phyloP scores from a whole-genome alignment of 2,113 vertebrate genomes.

The Ranitomeya variabilis region DNA sequence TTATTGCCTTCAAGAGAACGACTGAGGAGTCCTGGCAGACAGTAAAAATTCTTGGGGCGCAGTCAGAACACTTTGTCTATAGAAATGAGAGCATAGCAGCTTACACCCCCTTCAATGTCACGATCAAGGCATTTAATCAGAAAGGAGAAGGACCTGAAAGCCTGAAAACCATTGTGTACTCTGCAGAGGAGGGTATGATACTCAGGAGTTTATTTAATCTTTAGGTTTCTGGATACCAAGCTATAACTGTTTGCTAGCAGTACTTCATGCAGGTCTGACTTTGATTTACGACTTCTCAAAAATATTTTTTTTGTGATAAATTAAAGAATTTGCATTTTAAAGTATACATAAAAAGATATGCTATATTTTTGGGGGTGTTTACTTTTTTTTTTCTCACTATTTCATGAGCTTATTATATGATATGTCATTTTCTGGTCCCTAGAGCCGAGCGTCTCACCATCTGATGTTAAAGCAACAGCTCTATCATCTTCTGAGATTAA shows the following conservation, averaged over 20 bases:
- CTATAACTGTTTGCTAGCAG: neutral
- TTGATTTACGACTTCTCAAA: too few species aligned
- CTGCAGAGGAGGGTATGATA: conserved; percentile 90
- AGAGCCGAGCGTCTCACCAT: conserved; percentile 88
- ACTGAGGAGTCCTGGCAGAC: conserved; percentile 75
- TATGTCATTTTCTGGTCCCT: conserved; percentile 54
- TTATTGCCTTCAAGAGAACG: conserved; percentile 84
- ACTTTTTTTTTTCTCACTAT: neutral
- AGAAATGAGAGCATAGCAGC: conserved; percentile 84
- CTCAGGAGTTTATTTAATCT: neutral
- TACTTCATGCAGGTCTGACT: neutral
- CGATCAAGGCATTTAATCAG: conserved; percentile 88
- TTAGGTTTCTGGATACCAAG: neutral
- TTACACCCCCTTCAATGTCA: conserved; percentile 92
- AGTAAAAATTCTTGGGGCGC: conserved; percentile 76
- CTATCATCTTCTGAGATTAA: conserved; percentile 89
- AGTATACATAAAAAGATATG: neutral
- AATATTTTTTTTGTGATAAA: too few species aligned
- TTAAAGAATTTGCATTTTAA: too few species aligned
- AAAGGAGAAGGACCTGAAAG: conserved; percentile 93
- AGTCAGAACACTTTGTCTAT: conserved; percentile 89
- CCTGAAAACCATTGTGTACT: conserved; percentile 84
- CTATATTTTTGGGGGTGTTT: neutral
- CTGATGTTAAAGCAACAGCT: conserved; percentile 80
- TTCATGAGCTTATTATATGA: neutral